Evolutionary conservation across 2,888 invertebrate species (phyloP).

Genomic region (Neuroscelio doddi): DNA sequence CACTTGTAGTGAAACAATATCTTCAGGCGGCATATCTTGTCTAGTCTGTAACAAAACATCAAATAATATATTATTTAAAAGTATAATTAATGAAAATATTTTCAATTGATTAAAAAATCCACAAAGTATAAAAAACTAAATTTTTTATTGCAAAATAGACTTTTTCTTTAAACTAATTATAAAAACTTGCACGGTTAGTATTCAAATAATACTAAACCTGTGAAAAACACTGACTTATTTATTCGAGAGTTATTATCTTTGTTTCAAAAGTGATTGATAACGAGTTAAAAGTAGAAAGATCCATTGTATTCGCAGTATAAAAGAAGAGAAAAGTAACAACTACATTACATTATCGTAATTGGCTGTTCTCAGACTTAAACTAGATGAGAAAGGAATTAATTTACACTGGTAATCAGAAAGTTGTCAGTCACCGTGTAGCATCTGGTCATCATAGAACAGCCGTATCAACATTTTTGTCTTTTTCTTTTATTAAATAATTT

Average conservation of each 20-base stretch:
- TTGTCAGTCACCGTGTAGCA: slow-evolving; percentile 53
- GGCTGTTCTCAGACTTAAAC: slow-evolving; percentile 67
- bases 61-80: background rate
- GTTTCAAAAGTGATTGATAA: too few species aligned
- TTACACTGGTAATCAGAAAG: slow-evolving; percentile 15
- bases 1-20: slow-evolving; percentile 95
- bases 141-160: too few species aligned
- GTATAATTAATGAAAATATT: background rate
- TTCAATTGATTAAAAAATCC: background rate
- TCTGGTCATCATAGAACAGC: slow-evolving; percentile 59
- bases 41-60: slow-evolving; percentile 79
- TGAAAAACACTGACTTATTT: too few species aligned
- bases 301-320: too few species aligned
- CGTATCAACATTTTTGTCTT: background rate
- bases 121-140: too few species aligned
- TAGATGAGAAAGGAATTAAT: slow-evolving; percentile 60
- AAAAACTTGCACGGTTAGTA: too few species aligned
- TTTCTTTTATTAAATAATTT: background rate
- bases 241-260: too few species aligned
- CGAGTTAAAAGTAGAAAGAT: too few species aligned
- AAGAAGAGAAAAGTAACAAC: too few species aligned
- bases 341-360: background rate
- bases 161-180: too few species aligned
- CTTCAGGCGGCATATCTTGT: slow-evolving; percentile 95
- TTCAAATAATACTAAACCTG: too few species aligned